Conservation (phyloP, 1,140 invertebrate species). For the Calephelis nemesis region DNA sequence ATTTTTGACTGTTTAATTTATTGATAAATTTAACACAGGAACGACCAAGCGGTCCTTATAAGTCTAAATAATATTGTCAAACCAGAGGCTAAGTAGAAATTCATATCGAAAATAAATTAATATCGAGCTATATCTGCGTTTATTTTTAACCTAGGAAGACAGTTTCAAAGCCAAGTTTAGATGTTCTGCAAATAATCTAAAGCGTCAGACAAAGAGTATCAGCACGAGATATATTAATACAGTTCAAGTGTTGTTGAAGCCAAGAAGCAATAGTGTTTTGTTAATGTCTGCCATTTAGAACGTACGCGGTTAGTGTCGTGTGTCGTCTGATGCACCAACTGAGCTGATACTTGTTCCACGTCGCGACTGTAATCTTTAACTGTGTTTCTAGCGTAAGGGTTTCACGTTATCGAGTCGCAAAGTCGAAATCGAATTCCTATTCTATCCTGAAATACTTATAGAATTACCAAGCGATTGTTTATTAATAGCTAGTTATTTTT, state of each 20-base stretch:
- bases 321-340: slow-evolving; percentile 47
- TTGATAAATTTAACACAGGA: too few relatives aligned
- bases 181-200: slow-evolving; percentile 51
- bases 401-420: slow-evolving; percentile 2
- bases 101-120: too few relatives aligned
- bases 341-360: slow-evolving; percentile 56
- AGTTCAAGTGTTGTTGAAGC: slow-evolving; percentile 62
- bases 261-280: slow-evolving; percentile 67
- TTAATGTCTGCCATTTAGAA: slow-evolving; percentile 71
- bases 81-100: too few relatives aligned
- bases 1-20: too few relatives aligned
- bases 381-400: too few relatives aligned
- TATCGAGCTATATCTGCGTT: not conserved
- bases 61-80: too few relatives aligned
- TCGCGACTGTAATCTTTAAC: slow-evolving; percentile 25
- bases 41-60: too few relatives aligned
- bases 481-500: too few relatives aligned
- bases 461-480: too few relatives aligned
- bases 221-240: slow-evolving; percentile 68
- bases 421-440: too few relatives aligned
- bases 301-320: slow-evolving; percentile 60
- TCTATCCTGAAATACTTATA: too few relatives aligned
- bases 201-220: slow-evolving; percentile 49
- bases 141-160: slow-evolving; percentile 33
- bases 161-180: slow-evolving; percentile 43